Percentiles rank a stretch among this genome's conserved stretches.
Evolutionary conservation across 2,797 vertebrate species (phyloP).

Genomic region (Loriculus beryllinus): DNA sequence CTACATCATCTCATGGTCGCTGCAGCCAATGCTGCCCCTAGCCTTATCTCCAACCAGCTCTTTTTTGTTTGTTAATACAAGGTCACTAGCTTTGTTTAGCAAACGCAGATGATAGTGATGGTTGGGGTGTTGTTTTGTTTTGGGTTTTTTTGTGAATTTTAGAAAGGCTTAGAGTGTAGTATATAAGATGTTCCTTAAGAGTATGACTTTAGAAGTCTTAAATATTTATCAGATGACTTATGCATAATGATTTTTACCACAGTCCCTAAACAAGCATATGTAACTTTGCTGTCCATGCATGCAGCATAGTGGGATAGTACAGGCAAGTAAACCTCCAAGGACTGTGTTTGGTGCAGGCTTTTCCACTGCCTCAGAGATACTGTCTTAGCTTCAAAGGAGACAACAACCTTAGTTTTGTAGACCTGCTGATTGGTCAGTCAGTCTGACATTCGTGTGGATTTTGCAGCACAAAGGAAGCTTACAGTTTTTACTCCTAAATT

Average conservation of each 20-base stretch:
- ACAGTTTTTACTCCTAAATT: neutral
- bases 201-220: neutral
- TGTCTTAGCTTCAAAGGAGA: neutral
- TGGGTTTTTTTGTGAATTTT: neutral
- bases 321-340: neutral
- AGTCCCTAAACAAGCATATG: neutral
- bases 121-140: neutral
- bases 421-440: neutral
- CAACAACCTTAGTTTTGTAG: neutral
- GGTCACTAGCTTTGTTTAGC: neutral
- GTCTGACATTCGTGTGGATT: neutral
- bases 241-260: neutral
- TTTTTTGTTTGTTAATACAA: neutral
- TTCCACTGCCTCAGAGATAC: neutral
- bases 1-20: neutral
- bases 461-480: neutral
- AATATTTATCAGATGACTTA: neutral
- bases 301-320: neutral
- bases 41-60: neutral
- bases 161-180: neutral
- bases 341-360: neutral
- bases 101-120: neutral
- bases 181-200: neutral
- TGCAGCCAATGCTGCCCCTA: neutral
- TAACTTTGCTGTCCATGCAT: constrained; percentile 33